Evolutionary conservation across 2,888 invertebrate genomes (phyloP), one percentile per base, ranked within the genome.

Genomic region (Acanthosepion pharaonis): DNA sequence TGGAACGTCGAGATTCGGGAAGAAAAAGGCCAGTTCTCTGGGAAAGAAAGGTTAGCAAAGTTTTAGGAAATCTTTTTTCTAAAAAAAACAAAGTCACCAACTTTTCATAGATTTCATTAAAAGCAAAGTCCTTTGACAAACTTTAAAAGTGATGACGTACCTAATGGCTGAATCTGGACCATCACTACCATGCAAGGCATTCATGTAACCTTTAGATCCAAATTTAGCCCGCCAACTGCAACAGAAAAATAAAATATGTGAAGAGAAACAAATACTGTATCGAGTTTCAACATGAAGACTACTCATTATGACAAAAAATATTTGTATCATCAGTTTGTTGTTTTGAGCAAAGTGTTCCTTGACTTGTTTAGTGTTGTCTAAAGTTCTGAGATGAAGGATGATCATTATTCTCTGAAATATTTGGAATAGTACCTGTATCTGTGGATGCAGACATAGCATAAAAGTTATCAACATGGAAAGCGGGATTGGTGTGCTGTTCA

Each of bases 11-110:
- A 96, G 97, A 94, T 97, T 95, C 5, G 97, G 97, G 96, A 97
- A 97, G 97, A 97, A 97, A 96, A 97, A 97, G 2, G 97, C 97
- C 93, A 97, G 95, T 94, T 97, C 97, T 94, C 97, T 97, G 96
- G 53, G 95, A 94, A 94, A 91, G 55, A 94, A 92, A 94, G 33
- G 8, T 94, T 49, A 92, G 25, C 42, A 42, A 92, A 92, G 28
- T 93, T 93, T 93, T 49, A 49, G 8, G 18, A 25, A 25, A 51
- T 78, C n/a, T 78, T n/a, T 78, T 78, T 78, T 78, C 15, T n/a
- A 42, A 78, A 78, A 78, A 78, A 78, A 8, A 78, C n/a, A 33
- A 78, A n/a, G 2, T 78, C n/a, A 78, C n/a, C 33, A 78, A 78
- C 9, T 78, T 78, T 78, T 78, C 8, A 78, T n/a, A 11, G 78